Conservation (phyloP, 2,797 vertebrate species). For the Paratrypauchen microcephalus region DNA sequence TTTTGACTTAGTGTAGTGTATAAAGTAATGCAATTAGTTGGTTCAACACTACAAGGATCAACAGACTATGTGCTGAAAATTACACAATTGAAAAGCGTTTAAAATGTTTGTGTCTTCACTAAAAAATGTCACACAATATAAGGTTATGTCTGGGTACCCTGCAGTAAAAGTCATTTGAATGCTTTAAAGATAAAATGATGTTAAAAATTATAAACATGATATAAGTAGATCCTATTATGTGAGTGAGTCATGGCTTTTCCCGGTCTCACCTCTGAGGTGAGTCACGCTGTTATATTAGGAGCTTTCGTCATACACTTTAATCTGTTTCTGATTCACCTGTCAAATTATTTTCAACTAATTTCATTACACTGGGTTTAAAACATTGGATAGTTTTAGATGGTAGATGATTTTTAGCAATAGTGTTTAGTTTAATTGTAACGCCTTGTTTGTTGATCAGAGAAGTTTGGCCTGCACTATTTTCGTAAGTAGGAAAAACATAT, state of each 20-base stretch:
- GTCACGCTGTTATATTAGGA: neutral
- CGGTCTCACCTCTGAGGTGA: conserved; percentile 10
- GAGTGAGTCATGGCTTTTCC: conserved; percentile 52
- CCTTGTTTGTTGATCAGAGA: no score
- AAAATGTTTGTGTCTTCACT: neutral
- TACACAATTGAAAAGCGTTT: no score
- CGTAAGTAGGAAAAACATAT: no score
- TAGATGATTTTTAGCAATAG: no score
- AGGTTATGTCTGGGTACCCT: neutral
- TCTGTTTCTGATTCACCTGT: neutral
- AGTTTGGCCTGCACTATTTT: no score
- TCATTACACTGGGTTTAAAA: neutral
- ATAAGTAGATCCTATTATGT: conserved; percentile 6
- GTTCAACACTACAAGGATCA: no score
- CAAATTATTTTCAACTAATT: neutral
- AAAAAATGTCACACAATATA: neutral
- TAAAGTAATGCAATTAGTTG: no score
- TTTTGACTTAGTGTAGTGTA: no score
- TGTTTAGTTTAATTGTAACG: no score
- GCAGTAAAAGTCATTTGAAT: neutral
- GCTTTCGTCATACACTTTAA: conserved; percentile 3
- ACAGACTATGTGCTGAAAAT: no score
- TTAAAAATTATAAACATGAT: neutral
- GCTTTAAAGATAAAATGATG: neutral
- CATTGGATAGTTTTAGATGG: neutral